Conservation (phyloP, 2,113 vertebrate species). For the Sula dactylatra region DNA sequence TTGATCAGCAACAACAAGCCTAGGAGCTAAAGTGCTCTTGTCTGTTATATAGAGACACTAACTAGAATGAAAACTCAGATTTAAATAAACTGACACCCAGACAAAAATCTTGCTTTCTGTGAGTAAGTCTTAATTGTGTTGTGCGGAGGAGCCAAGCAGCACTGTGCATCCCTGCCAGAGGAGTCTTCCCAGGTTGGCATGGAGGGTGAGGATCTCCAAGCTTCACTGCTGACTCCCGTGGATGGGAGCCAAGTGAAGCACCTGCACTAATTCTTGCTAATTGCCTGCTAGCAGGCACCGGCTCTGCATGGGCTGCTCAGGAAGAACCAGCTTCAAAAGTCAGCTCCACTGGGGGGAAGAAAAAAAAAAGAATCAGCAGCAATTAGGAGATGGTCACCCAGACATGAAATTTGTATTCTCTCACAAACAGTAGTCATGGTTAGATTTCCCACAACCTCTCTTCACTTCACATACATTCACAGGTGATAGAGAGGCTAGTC, state of each 20-base stretch:
- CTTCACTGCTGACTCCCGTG: background rate
- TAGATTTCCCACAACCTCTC: background rate
- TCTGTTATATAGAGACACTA: background rate
- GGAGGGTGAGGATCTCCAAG: background rate
- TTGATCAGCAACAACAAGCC: background rate
- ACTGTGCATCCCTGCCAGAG: background rate
- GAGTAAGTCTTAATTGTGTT: background rate
- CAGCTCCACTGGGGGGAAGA: background rate
- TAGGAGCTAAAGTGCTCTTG: background rate
- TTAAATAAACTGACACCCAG: background rate
- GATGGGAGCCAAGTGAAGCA: background rate
- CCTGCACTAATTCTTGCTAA: constrained; percentile 26
- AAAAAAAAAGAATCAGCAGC: background rate
- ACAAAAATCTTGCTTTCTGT: background rate
- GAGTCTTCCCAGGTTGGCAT: background rate
- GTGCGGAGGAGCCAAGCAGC: background rate
- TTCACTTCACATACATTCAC: background rate
- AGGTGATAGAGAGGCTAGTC: background rate
- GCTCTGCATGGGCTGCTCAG: background rate
- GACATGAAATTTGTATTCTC: background rate
- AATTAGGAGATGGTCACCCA: background rate
- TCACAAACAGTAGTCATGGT: background rate
- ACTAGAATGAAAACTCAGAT: background rate
- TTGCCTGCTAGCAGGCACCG: background rate
- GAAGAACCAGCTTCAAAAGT: background rate